Base-by-base conservation (phyloP, 2,797 vertebrate genomes). In the Mus caroli region DNA sequence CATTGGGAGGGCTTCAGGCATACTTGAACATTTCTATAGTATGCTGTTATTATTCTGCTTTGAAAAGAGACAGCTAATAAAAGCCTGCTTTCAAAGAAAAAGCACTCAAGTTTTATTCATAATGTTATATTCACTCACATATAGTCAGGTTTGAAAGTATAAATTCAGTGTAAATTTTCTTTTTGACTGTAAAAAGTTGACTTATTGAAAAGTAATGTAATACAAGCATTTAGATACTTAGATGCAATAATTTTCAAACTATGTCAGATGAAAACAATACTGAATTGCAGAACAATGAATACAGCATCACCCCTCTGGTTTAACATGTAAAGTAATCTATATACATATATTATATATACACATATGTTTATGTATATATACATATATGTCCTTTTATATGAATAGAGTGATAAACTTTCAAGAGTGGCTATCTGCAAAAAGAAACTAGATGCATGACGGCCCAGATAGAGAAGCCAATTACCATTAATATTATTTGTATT, bases 141-240 rank as follows among this genome's bases (percentile, higher is more conserved):
- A 86, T 3, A 71, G 79, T 88, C 58, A 92, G 77, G 40, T 56
- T 71, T 86, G 79, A 90, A 90, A 86, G 10, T 86, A n/a, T 88
- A 92, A 56, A 79, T 58, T 88, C n/a, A 86, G 46, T 92, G 13
- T 26, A 92, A 6, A 88, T 43, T 85, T 95, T 95, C 37, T 7
- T 95, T 79, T 88, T 83, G 46, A 79, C 19, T 84, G 15, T 71
- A n/a, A 64, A 93, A 93, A 54, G 31, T 62, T 91, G 73, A 60
- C 40, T 83, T 83, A 91, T 96, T 84, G 92, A 79, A 90, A 50
- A 93, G 22, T 31, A 80, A 95, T 94, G 1, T 82, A 96, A 3
- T 93, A 88, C 10, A n/a, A 90, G 60, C 13, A 4, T 91, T 89
- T 92, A 71, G 60, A 76, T 7, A 34, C 89, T 93, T 94, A 85